Conservation (phyloP, 2,113 vertebrate species). For the Leucoraja erinaceus region DNA sequence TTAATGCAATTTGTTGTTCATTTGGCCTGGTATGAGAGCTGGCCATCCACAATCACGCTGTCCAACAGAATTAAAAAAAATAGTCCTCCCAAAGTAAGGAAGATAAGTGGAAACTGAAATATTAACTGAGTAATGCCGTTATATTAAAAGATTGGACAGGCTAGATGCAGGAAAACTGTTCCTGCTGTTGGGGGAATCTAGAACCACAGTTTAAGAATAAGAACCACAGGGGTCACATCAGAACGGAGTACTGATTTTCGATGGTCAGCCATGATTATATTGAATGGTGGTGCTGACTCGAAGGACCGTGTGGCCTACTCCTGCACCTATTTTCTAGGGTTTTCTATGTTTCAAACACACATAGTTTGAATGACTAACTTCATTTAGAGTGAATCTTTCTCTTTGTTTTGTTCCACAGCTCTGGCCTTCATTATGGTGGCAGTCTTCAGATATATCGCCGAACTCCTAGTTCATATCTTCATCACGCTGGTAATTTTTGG, state of each 20-base stretch:
- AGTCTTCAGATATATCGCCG: conserved; percentile 56
- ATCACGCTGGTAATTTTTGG: conserved; percentile 59
- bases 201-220: too few relatives aligned
- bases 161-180: too few relatives aligned
- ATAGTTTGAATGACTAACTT: background rate
- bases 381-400: background rate
- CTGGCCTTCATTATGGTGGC: conserved; percentile 56
- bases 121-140: too few relatives aligned
- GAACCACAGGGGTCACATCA: too few relatives aligned
- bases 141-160: too few relatives aligned
- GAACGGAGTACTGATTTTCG: too few relatives aligned
- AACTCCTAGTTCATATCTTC: conserved; percentile 57
- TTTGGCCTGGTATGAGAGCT: background rate
- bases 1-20: background rate
- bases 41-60: background rate
- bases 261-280: too few relatives aligned
- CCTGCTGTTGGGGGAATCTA: too few relatives aligned
- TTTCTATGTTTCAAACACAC: background rate
- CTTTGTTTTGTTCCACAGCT: conserved; percentile 51
- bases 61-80: background rate
- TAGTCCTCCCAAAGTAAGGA: background rate
- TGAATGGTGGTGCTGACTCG: too few relatives aligned
- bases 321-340: too few relatives aligned
- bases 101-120: background rate
- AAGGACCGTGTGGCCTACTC: too few relatives aligned